These are phyloP conservation scores for Ctenicera cuprea DNA, from an alignment of 2,888 invertebrate genomes.

Conservation along the genomic window DNA sequence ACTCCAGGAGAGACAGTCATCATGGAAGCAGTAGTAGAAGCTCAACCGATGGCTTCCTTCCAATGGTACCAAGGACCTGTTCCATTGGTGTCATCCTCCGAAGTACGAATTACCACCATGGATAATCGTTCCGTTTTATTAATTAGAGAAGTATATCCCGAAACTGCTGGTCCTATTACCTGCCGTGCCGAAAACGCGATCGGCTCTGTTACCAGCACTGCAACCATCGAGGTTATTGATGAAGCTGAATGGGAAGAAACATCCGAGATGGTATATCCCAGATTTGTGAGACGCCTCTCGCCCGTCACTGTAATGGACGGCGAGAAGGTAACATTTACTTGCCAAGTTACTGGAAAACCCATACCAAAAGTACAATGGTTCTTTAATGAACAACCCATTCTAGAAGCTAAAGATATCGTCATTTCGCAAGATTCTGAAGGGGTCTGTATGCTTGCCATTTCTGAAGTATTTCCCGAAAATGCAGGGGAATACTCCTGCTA, in stretches of 20 bases:
- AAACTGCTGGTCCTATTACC: conserved; percentile 85
- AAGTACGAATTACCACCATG: conserved; percentile 82
- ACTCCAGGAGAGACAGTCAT: conserved; percentile 85
- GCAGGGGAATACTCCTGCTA: conserved; percentile 90
- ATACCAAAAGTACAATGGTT: conserved; percentile 89
- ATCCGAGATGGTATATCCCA: conserved; percentile 81
- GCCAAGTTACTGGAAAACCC: conserved; percentile 85
- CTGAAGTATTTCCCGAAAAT: conserved; percentile 94
- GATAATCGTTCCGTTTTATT: conserved; percentile 88
- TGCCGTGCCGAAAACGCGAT: conserved; percentile 93
- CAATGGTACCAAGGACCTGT: conserved; percentile 89
- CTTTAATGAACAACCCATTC: conserved; percentile 81
- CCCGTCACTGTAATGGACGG: conserved; percentile 92
- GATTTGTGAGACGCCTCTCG: conserved; percentile 83
- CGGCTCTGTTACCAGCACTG: conserved; percentile 91
- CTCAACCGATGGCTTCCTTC: conserved; percentile 87
- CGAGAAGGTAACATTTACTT: conserved; percentile 85
- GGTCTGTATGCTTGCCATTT: conserved; percentile 85
- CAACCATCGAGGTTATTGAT: conserved; percentile 80
- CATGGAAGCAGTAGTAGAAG: conserved; percentile 85
- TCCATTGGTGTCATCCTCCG: conserved; percentile 82
- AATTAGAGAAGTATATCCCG: conserved; percentile 82
- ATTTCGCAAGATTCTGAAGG: conserved; percentile 87
- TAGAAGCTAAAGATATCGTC: conserved; percentile 85
- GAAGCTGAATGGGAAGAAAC: conserved; percentile 76